Conservation (phyloP, 2,113 vertebrate species). For the Lathamus discolor region DNA sequence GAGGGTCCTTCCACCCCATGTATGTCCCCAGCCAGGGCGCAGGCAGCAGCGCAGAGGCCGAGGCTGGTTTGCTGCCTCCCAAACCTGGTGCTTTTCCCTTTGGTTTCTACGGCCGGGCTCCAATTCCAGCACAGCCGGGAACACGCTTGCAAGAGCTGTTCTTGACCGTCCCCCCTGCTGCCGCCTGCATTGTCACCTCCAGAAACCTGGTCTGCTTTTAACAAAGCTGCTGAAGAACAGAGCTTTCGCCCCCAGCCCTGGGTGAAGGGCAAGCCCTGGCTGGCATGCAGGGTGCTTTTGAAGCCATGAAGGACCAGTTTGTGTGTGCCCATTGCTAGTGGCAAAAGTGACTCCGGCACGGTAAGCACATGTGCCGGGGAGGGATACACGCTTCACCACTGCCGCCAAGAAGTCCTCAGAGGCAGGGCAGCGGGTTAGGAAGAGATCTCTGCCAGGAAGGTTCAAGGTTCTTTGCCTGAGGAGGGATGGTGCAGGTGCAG, state of each 20-base stretch:
- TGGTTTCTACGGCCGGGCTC: neutral
- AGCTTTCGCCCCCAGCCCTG: neutral
- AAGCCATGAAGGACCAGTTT: neutral
- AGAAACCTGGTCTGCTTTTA: neutral
- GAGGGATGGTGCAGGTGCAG: neutral
- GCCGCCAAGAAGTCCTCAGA: neutral
- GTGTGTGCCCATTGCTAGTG: neutral
- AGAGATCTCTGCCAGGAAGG: neutral
- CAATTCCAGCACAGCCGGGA: neutral
- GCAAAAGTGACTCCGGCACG: neutral
- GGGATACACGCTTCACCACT: neutral
- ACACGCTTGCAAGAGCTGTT: neutral
- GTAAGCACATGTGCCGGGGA: rapidly evolving
- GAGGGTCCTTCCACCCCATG: neutral
- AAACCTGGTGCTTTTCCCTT: neutral
- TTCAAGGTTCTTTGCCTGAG: neutral
- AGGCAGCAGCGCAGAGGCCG: neutral
- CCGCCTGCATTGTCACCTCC: neutral
- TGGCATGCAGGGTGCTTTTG: neutral
- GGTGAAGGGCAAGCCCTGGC: rapidly evolving
- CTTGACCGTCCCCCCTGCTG: neutral
- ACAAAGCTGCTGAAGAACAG: neutral
- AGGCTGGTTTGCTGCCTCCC: neutral
- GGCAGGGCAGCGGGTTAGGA: rapidly evolving
- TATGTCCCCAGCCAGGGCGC: rapidly evolving